These are phyloP conservation scores for Pseudochromis fuscus DNA, from an alignment of 2,797 vertebrate species.

Conservation along the genomic window DNA sequence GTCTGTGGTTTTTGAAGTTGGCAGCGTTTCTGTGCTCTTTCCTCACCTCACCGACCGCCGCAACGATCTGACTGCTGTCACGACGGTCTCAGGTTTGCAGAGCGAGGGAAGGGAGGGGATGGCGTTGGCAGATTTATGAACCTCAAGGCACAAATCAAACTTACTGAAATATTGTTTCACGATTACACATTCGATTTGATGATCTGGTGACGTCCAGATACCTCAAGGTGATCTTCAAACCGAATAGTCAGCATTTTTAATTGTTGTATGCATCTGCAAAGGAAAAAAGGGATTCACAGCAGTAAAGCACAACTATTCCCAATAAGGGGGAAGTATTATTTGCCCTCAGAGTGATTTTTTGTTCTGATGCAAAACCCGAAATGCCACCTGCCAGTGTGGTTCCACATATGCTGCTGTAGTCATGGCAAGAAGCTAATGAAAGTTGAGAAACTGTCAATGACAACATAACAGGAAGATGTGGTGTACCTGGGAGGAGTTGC, in stretches of 20 bases:
- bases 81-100: conserved; percentile 25
- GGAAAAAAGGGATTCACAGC: neutral
- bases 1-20: conserved; percentile 54
- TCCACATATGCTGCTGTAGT: neutral
- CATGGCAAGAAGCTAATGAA: neutral
- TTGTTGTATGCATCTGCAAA: neutral
- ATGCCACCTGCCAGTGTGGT: neutral
- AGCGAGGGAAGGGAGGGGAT: conserved; percentile 27
- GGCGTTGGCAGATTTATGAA: conserved; percentile 25
- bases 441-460: conserved; percentile 21
- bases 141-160: conserved; percentile 8
- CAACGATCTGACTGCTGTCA: conserved; percentile 43
- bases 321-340: neutral
- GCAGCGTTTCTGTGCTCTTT: conserved; percentile 39
- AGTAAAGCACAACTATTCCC: neutral
- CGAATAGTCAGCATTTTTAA: neutral
- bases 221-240: neutral
- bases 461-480: conserved; percentile 39
- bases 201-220: conserved; percentile 11
- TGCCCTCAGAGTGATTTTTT: too few relatives aligned
- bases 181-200: conserved; percentile 10
- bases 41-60: conserved; percentile 57
- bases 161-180: conserved; percentile 36
- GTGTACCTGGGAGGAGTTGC: conserved; percentile 29
- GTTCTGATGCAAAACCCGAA: neutral